Conservation (phyloP, 2,888 invertebrate species). For the Agrotis ipsilon region DNA sequence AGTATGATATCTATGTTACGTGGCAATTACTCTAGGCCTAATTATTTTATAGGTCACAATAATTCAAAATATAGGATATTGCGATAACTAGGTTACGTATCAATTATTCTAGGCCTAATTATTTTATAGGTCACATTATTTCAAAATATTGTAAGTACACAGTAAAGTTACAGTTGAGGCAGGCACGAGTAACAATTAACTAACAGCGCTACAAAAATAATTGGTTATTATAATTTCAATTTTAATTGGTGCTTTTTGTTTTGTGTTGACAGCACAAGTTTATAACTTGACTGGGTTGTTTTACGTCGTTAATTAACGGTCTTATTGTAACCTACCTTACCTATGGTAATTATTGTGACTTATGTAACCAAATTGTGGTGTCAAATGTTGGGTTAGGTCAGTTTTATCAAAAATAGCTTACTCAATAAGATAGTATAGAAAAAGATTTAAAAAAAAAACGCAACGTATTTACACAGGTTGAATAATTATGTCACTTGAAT, state of each 20-base stretch:
- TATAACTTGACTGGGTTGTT: constrained; percentile 26
- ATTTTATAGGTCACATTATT: constrained; percentile 5
- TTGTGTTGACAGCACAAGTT: constrained; percentile 28
- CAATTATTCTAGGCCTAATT: background rate
- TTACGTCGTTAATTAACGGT: constrained; percentile 23
- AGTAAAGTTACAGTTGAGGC: constrained; percentile 24
- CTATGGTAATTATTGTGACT: too few relatives aligned
- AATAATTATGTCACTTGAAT: too few relatives aligned
- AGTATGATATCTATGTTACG: too few relatives aligned
- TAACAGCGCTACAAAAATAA: constrained; percentile 49
- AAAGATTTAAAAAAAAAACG: too few relatives aligned
- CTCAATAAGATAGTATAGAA: too few relatives aligned
- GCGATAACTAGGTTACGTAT: too few relatives aligned
- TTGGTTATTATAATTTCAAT: constrained; percentile 41
- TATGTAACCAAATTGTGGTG: too few relatives aligned
- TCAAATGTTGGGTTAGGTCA: too few relatives aligned
- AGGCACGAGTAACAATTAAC: constrained; percentile 37
- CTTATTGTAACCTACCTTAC: constrained; percentile 5
- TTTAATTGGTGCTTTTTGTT: constrained; percentile 48
- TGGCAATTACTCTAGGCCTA: background rate
- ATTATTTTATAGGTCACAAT: constrained; percentile 11
- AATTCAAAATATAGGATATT: constrained; percentile 12
- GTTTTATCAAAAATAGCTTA: too few relatives aligned
- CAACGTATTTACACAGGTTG: too few relatives aligned
- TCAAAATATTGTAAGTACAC: constrained; percentile 10